phyloP scores from a whole-genome alignment of 2,888 invertebrate species.

The Psylliodes chrysocephalus region DNA sequence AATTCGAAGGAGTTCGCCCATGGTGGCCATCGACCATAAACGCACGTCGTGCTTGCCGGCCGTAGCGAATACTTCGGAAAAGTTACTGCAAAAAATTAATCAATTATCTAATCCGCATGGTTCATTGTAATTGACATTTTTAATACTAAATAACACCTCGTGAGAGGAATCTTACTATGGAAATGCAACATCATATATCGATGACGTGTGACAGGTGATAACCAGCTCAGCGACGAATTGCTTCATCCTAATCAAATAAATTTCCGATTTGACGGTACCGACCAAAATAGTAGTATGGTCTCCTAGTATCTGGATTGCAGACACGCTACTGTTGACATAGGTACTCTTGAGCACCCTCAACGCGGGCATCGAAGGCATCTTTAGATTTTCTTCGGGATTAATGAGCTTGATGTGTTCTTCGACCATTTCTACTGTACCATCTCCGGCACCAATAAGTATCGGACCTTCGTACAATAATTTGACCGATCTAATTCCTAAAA shows the following conservation, averaged over 20 bases:
- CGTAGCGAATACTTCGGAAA: slow-evolving; percentile 88
- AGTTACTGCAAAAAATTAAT: slow-evolving; percentile 70
- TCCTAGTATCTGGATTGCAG: slow-evolving; percentile 74
- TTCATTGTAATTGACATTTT: too few species aligned
- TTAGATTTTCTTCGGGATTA: slow-evolving; percentile 52
- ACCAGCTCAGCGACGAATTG: slow-evolving; percentile 77
- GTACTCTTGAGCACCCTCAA: slow-evolving; percentile 64
- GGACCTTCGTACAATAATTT: slow-evolving; percentile 71
- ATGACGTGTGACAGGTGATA: slow-evolving; percentile 83
- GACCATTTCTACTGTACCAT: slow-evolving; percentile 82
- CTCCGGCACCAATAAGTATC: slow-evolving; percentile 84
- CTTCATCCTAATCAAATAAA: slow-evolving; percentile 78
- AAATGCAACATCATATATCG: slow-evolving; percentile 85
- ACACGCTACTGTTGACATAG: slow-evolving; percentile 75
- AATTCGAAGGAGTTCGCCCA: slow-evolving; percentile 86
- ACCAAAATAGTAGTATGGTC: slow-evolving; percentile 73
- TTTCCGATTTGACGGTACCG: slow-evolving; percentile 83
- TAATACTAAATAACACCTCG: too few species aligned
- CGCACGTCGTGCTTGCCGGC: slow-evolving; percentile 86
- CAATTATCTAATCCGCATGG: too few species aligned
- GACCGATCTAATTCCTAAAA: slow-evolving; percentile 73
- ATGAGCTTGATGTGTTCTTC: slow-evolving; percentile 59
- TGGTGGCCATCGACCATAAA: slow-evolving; percentile 82
- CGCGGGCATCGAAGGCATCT: slow-evolving; percentile 63
- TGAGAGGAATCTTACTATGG: slow-evolving; percentile 86